Evolutionary conservation across 2,888 invertebrate genomes (phyloP).

Genomic region (Pristionchus mayeri): DNA sequence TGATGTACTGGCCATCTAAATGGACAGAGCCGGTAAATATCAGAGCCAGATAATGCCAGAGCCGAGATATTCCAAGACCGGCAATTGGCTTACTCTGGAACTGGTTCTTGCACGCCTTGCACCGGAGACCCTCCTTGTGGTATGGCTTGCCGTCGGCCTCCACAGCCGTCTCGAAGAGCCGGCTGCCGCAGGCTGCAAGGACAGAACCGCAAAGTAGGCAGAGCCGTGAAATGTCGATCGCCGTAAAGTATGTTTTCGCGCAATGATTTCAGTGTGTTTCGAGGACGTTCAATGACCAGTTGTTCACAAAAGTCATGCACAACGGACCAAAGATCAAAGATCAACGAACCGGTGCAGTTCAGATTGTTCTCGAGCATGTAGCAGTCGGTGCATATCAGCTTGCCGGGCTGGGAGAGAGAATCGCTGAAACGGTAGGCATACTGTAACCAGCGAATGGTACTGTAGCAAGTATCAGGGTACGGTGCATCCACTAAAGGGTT

Average conservation of each 20-base stretch:
- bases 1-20: background rate
- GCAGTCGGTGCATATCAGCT: conserved; percentile 35
- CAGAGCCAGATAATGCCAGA: background rate
- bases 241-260: too few relatives aligned
- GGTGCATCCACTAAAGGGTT: background rate
- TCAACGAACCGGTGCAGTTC: conserved; percentile 28
- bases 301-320: too few relatives aligned
- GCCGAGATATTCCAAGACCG: background rate
- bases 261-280: too few relatives aligned
- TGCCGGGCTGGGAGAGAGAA: background rate
- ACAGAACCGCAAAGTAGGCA: background rate
- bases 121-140: conserved; percentile 34
- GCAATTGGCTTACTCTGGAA: too few relatives aligned
- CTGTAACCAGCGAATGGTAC: too few relatives aligned
- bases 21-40: too few relatives aligned
- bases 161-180: conserved; percentile 1
- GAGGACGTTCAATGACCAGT: too few relatives aligned
- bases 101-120: conserved; percentile 15
- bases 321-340: background rate
- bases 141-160: background rate
- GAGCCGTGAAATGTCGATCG: too few relatives aligned
- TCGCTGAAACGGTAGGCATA: background rate
- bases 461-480: too few relatives aligned
- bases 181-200: background rate
- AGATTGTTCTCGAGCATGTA: conserved; percentile 37